These are phyloP conservation scores for Chouioia cunea DNA, from an alignment of 2,888 invertebrate species.

Conservation along the genomic window DNA sequence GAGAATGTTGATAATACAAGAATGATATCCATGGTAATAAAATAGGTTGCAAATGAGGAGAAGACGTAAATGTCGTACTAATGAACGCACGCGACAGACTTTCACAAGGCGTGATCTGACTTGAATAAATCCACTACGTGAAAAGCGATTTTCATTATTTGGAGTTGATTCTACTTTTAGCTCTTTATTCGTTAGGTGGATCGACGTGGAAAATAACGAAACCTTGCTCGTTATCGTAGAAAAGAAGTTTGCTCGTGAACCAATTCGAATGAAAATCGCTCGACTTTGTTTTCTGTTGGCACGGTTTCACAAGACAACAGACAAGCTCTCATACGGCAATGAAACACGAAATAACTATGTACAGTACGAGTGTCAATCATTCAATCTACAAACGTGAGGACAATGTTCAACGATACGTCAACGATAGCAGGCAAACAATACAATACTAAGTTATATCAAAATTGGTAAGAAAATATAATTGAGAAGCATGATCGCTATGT, in stretches of 20 bases:
- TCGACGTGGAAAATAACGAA: constrained; percentile 19
- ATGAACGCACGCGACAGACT: constrained; percentile 45
- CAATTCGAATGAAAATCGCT: constrained; percentile 46
- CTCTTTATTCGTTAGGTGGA: constrained; percentile 31
- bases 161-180: constrained; percentile 25
- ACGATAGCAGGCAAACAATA: constrained; percentile 7
- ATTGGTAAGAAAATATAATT: constrained; percentile 20
- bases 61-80: constrained; percentile 32
- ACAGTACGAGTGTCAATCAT: constrained; percentile 31
- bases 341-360: constrained; percentile 35
- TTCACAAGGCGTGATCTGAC: constrained; percentile 47
- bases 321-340: constrained; percentile 3
- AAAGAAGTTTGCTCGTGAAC: neutral
- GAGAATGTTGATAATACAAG: neutral
- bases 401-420: constrained; percentile 9
- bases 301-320: constrained; percentile 20
- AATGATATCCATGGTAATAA: constrained; percentile 36
- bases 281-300: constrained; percentile 28
- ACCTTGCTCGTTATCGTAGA: constrained; percentile 13
- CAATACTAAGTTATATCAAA: constrained; percentile 7
- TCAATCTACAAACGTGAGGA: constrained; percentile 20
- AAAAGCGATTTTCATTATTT: constrained; percentile 50
- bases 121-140: constrained; percentile 40
- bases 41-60: constrained; percentile 34
- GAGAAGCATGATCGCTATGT: constrained; percentile 55